Percentiles rank a stretch among this genome's conserved stretches.
phyloP scores from a whole-genome alignment of 2,113 vertebrate species.

The Serinus canaria region DNA sequence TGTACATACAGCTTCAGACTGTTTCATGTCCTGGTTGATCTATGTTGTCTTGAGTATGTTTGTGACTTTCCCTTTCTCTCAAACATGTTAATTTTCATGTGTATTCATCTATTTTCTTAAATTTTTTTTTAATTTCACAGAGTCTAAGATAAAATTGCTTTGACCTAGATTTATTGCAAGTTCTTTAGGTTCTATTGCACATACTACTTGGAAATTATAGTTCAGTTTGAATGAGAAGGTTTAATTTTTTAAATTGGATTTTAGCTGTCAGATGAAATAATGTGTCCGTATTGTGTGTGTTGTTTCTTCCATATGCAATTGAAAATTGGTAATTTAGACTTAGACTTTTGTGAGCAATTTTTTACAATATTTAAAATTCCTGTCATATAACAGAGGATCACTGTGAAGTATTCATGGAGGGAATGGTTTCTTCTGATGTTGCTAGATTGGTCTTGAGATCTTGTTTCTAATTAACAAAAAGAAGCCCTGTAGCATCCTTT shows the following conservation, averaged over 20 bases:
- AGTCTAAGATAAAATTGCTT: neutral
- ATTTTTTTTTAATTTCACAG: neutral
- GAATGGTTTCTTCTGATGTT: neutral
- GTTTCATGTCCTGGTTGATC: neutral
- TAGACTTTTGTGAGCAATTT: neutral
- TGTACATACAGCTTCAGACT: neutral
- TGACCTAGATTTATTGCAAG: neutral
- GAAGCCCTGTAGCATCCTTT: neutral
- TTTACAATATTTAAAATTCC: neutral
- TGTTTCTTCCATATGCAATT: neutral
- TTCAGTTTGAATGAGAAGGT: neutral
- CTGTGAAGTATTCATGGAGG: neutral
- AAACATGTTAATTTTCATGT: neutral
- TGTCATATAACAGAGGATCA: neutral
- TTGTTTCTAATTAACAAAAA: conserved; percentile 8
- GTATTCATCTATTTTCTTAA: neutral
- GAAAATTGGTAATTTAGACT: neutral
- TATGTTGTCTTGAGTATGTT: neutral
- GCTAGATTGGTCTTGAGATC: neutral
- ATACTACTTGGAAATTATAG: neutral
- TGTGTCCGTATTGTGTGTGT: neutral
- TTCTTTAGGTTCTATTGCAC: neutral
- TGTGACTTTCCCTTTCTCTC: neutral
- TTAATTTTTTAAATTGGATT: neutral
- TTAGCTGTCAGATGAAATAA: neutral